phyloP scores from a whole-genome alignment of 1,140 invertebrate species.

The Drosophila subpulchrella region DNA sequence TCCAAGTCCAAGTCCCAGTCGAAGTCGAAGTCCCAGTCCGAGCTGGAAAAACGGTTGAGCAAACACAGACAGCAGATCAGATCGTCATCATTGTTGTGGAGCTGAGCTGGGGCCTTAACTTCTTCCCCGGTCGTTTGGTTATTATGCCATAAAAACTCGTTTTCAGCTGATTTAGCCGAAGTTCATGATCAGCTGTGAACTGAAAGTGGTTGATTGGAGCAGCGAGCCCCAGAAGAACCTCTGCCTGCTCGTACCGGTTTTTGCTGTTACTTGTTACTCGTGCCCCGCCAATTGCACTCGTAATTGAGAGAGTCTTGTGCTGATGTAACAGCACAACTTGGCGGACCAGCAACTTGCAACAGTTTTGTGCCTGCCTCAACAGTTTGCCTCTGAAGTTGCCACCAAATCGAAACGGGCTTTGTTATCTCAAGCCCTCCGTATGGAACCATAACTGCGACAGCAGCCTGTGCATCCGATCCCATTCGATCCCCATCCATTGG shows the following conservation, averaged over 20 bases:
- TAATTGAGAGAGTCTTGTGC: slow-evolving; percentile 76
- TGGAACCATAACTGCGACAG: slow-evolving; percentile 47
- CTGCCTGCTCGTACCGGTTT: slow-evolving; percentile 63
- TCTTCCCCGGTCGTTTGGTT: slow-evolving; percentile 52
- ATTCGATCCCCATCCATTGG: slow-evolving; percentile 3
- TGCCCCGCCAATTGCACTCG: slow-evolving; percentile 67
- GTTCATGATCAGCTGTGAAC: slow-evolving; percentile 80
- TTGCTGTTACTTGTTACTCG: slow-evolving; percentile 78
- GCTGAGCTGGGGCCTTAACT: slow-evolving; percentile 11
- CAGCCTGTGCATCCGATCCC: slow-evolving; percentile 15
- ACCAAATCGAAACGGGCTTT: slow-evolving; percentile 50
- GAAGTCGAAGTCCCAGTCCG: slow-evolving; percentile 4
- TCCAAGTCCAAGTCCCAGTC: slow-evolving; percentile 3
- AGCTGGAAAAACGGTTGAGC: slow-evolving; percentile 24
- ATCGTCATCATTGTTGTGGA: slow-evolving; percentile 61
- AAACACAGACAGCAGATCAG: slow-evolving; percentile 36
- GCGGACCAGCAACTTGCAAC: slow-evolving; percentile 33
- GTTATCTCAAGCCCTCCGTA: slow-evolving; percentile 59
- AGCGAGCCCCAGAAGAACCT: slow-evolving; percentile 58
- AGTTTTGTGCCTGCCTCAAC: slow-evolving; percentile 34
- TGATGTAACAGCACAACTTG: slow-evolving; percentile 63
- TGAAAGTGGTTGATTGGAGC: slow-evolving; percentile 76
- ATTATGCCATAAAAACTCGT: slow-evolving; percentile 82
- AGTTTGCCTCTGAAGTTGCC: slow-evolving; percentile 59
- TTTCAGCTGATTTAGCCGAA: slow-evolving; percentile 75